phyloP scores from a whole-genome alignment of 2,888 invertebrate genomes.

The Gisinianus flammeolus region DNA sequence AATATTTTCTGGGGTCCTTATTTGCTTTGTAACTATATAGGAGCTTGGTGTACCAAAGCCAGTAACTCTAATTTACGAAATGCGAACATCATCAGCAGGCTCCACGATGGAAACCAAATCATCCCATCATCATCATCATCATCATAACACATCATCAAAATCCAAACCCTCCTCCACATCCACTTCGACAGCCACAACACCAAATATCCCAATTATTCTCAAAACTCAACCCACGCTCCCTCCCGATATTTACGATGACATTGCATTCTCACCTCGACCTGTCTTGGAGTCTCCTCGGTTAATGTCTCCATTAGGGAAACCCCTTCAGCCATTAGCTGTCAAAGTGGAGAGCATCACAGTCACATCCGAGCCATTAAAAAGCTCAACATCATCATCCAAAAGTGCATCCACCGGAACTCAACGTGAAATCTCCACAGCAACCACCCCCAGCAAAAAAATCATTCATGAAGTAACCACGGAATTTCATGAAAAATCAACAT shows the following conservation, averaged over 20 bases:
- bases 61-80: slow-evolving; percentile 29
- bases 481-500: slow-evolving; percentile 2
- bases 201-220: slow-evolving; percentile 28
- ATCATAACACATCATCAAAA: neutral
- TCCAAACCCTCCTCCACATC: neutral
- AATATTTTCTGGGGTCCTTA: neutral
- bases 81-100: neutral
- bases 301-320: slow-evolving; percentile 30
- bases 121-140: neutral
- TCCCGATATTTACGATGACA: neutral
- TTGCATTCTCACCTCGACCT: neutral
- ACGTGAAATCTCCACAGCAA: slow-evolving; percentile 8
- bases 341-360: slow-evolving; percentile 32
- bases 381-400: neutral
- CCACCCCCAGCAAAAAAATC: neutral
- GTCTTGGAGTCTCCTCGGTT: slow-evolving; percentile 30
- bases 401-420: neutral
- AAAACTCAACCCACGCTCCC: slow-evolving; percentile 35
- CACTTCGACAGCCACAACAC: neutral
- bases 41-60: slow-evolving; percentile 34
- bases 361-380: slow-evolving; percentile 10
- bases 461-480: slow-evolving; percentile 16
- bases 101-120: neutral
- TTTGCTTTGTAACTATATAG: slow-evolving; percentile 25
- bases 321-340: slow-evolving; percentile 10